These are phyloP conservation scores for Chrysopa pallens DNA, from an alignment of 1,140 invertebrate genomes.

Conservation along the genomic window DNA sequence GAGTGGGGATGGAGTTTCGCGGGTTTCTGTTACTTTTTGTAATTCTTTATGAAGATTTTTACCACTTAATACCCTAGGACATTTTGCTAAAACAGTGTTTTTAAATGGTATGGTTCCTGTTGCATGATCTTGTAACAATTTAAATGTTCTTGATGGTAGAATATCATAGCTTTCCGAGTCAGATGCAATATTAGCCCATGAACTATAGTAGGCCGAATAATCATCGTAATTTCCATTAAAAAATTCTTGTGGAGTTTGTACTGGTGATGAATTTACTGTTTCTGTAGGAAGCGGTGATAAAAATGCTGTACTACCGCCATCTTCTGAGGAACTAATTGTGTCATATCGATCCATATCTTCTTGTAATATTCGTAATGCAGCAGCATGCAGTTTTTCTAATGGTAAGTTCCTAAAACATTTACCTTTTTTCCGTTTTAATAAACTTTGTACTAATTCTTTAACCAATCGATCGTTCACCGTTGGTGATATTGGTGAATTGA, in stretches of 20 bases:
- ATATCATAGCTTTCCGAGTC: constrained; percentile 21
- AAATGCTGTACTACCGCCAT: constrained; percentile 9
- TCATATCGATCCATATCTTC: constrained; percentile 26
- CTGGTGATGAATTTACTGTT: constrained; percentile 22
- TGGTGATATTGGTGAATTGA: constrained; percentile 30
- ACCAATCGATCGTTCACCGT: constrained; percentile 32
- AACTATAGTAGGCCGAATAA: constrained; percentile 37
- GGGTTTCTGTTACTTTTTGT: constrained; percentile 12
- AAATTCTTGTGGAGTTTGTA: constrained; percentile 23
- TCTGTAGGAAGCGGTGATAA: constrained; percentile 10
- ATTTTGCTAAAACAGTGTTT: constrained; percentile 20
- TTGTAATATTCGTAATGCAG: constrained; percentile 30
- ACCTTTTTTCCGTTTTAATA: constrained; percentile 30
- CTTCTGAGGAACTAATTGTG: constrained; percentile 14
- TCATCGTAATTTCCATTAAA: constrained; percentile 20
- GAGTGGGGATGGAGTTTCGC: neutral
- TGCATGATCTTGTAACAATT: constrained; percentile 21
- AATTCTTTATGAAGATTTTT: constrained; percentile 31
- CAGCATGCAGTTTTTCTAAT: constrained; percentile 33
- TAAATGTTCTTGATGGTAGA: constrained; percentile 31
- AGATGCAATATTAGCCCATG: constrained; percentile 28
- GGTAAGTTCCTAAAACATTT: constrained; percentile 29
- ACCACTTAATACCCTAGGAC: constrained; percentile 33
- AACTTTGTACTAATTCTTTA: constrained; percentile 33
- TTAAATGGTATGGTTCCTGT: constrained; percentile 17